Base-by-base conservation (phyloP, 2,888 invertebrate species). In the Orthosia gothica region DNA sequence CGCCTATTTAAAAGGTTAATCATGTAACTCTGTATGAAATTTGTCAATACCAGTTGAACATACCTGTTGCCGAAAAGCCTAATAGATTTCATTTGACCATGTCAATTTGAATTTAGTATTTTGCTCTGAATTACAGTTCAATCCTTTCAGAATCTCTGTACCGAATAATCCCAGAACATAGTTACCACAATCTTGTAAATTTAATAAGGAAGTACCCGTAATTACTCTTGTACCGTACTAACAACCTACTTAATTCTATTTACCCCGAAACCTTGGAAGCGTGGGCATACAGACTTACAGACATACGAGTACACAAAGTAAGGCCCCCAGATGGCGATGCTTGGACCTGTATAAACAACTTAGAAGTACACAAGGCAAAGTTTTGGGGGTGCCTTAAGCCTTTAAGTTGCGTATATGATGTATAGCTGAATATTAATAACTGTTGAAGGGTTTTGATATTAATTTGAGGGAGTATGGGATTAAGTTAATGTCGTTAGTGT, bases 331-430 rank as follows among this genome's bases (percentile, higher is more conserved):
- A 85, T 69, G 85, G 70, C 76, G 67, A 50, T 52, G 40, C 62
- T 71, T 52, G 83, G 86, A 85, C 81, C 81, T 85, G 62, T 82
- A 32, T 55, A 85, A 82, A 82, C 76, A 81, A 75, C 68, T 85
- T 76, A 12, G 26, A n/a, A 69, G 61, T 82, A 74, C 61, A 61
- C 70, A 76, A 52, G 58, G 52, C 83, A 23, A 82, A 82, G 81
- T 82, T 81, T 85, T 66, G 77, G 82, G 71, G 65, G 52, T 71
- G 78, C 81, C 65, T 63, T 58, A 81, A 85, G 86, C 83, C 85
- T 69, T 71, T 82, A 82, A 82, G 79, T 76, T 82, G 59, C 54
- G n/a, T 52, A 61, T 82, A 65, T 82, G 68, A 85, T 71, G 65
- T 85, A 85, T 76, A 55, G 57, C 54, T 66, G 64, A 47, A 61